A percentile compares a stretch with the other conserved stretches of the same genome.
Conservation (phyloP, 2,888 invertebrate genomes). For the Dioctria linearis region DNA sequence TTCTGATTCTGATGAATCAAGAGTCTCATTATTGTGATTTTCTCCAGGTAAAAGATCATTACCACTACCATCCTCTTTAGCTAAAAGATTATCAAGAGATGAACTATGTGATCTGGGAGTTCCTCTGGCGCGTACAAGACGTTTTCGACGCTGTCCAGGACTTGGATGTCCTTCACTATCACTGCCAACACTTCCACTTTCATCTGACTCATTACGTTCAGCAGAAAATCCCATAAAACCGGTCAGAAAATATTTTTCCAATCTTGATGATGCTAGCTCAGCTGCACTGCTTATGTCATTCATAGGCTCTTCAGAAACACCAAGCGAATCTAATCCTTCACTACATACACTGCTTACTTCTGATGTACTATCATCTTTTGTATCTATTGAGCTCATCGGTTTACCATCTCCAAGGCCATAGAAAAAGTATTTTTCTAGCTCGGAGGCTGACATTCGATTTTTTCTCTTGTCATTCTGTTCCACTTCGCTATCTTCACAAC, state of each 20-base stretch:
- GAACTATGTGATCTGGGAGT: slow-evolving; percentile 88
- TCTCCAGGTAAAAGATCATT: slow-evolving; percentile 60
- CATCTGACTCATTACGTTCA: slow-evolving; percentile 80
- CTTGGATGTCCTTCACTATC: slow-evolving; percentile 92
- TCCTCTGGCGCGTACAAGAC: slow-evolving; percentile 85
- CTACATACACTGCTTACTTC: slow-evolving; percentile 91
- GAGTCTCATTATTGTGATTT: slow-evolving; percentile 74
- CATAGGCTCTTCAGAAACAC: slow-evolving; percentile 70
- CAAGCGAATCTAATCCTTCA: slow-evolving; percentile 83
- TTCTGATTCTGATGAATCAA: slow-evolving; percentile 80
- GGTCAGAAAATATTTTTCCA: slow-evolving; percentile 91
- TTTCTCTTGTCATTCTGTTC: slow-evolving; percentile 74
- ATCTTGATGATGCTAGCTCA: slow-evolving; percentile 85
- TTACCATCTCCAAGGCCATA: slow-evolving; percentile 85
- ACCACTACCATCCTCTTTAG: slow-evolving; percentile 75
- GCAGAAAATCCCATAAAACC: slow-evolving; percentile 88
- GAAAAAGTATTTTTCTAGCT: slow-evolving; percentile 92
- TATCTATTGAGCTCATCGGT: slow-evolving; percentile 70
- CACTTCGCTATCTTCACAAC: slow-evolving; percentile 93
- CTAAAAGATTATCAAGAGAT: slow-evolving; percentile 83
- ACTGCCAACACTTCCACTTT: slow-evolving; percentile 90
- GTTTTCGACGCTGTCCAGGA: slow-evolving; percentile 87
- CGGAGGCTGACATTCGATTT: slow-evolving; percentile 82
- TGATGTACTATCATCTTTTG: slow-evolving; percentile 78
- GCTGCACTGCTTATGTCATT: slow-evolving; percentile 74